Conservation (phyloP, 2,888 invertebrate genomes). For the Tiliacea citrago region DNA sequence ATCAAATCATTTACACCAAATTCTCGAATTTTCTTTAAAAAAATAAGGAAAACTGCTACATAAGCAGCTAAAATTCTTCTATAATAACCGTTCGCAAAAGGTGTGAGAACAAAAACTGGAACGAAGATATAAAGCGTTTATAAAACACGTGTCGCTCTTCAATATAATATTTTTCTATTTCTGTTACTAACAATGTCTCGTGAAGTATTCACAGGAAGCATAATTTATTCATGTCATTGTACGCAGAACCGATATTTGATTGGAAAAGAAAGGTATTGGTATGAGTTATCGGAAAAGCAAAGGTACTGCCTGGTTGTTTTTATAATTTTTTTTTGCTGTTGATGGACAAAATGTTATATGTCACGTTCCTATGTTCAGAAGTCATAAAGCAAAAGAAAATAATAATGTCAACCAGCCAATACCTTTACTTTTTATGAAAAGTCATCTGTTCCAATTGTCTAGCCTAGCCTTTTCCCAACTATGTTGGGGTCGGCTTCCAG, state of each 20-base stretch:
- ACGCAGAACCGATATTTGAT: slow-evolving; percentile 19
- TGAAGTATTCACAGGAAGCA: slow-evolving; percentile 17
- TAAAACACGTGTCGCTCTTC: not conserved
- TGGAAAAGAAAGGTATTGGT: slow-evolving; percentile 23
- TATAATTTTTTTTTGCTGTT: not conserved
- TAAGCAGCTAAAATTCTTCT: not conserved
- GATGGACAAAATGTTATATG: too few species aligned
- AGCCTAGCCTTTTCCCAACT: too few species aligned
- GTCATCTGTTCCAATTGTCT: not conserved
- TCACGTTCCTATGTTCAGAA: too few species aligned
- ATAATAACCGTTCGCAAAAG: not conserved
- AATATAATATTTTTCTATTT: slow-evolving; percentile 43
- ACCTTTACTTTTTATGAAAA: too few species aligned
- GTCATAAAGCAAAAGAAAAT: too few species aligned
- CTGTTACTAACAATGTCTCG: slow-evolving; percentile 27
- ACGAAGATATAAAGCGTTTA: not conserved
- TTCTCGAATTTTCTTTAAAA: too few species aligned
- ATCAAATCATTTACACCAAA: too few species aligned
- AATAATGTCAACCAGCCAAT: too few species aligned
- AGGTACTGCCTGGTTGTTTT: not conserved
- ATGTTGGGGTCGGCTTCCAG: too few species aligned
- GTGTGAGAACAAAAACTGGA: not conserved
- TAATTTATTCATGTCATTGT: slow-evolving; percentile 35
- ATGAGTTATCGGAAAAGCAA: not conserved
- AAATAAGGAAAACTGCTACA: not conserved